phyloP scores from a whole-genome alignment of 2,888 invertebrate genomes.

The Neoitamus cyanurus region DNA sequence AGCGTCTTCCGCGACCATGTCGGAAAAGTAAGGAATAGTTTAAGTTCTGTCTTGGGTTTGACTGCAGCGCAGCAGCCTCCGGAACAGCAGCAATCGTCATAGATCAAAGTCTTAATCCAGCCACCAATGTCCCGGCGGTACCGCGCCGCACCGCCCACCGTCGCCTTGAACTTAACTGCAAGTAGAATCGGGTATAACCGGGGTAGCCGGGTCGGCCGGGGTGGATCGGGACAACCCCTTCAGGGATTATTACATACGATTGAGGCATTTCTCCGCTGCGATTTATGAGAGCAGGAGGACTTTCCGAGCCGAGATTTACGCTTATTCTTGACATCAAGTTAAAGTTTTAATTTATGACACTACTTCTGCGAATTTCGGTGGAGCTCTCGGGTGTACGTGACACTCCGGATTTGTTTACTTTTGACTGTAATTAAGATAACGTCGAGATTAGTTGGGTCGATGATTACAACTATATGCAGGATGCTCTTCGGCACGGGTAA shows the following conservation, averaged over 20 bases:
- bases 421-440: slow-evolving; percentile 46
- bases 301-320: slow-evolving; percentile 62
- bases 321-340: slow-evolving; percentile 67
- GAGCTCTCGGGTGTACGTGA: slow-evolving; percentile 36
- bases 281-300: slow-evolving; percentile 45
- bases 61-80: not conserved
- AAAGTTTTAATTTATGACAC: slow-evolving; percentile 67
- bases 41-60: not conserved
- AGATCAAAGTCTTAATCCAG: slow-evolving; percentile 48
- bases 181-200: not conserved
- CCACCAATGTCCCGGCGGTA: not conserved
- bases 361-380: slow-evolving; percentile 57
- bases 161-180: slow-evolving; percentile 15
- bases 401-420: slow-evolving; percentile 41
- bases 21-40: slow-evolving; percentile 15
- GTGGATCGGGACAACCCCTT: slow-evolving; percentile 39
- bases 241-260: slow-evolving; percentile 49
- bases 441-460: slow-evolving; percentile 44
- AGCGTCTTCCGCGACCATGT: not conserved
- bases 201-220: not conserved
- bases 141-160: not conserved
- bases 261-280: slow-evolving; percentile 47
- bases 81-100: slow-evolving; percentile 36
- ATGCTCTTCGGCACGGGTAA: not conserved
- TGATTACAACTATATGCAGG: slow-evolving; percentile 40